These are phyloP conservation scores for Pterois miles DNA, from an alignment of 2,797 vertebrate species.

Conservation along the genomic window DNA sequence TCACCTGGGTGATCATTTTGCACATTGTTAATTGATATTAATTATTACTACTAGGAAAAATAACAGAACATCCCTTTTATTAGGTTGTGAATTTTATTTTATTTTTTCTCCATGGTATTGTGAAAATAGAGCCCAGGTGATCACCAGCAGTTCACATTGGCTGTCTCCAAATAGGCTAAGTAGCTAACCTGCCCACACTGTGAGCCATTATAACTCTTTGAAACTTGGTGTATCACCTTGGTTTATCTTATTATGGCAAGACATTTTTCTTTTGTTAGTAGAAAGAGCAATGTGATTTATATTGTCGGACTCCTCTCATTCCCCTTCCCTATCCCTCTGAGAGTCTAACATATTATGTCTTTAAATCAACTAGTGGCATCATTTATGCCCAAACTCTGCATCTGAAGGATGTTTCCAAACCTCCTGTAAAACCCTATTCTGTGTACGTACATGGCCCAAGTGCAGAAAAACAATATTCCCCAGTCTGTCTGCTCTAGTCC, in stretches of 20 bases:
- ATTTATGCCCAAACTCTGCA: conserved; percentile 11
- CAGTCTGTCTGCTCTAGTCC: conserved; percentile 12
- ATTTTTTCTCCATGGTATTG: neutral
- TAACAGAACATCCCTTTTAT: neutral
- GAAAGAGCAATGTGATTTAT: neutral
- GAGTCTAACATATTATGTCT: conserved; percentile 26
- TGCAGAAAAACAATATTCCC: conserved; percentile 26
- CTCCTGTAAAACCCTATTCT: neutral
- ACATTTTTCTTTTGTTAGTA: neutral
- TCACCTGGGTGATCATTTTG: neutral
- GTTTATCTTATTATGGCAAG: neutral
- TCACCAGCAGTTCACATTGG: conserved; percentile 6
- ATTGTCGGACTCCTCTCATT: neutral
- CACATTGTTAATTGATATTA: neutral
- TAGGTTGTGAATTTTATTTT: neutral
- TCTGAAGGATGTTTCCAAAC: neutral
- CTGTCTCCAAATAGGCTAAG: neutral
- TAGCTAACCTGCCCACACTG: neutral
- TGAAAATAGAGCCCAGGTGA: neutral
- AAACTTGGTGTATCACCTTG: neutral
- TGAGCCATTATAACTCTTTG: conserved; percentile 1
- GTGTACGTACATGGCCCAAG: neutral
- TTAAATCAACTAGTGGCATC: conserved; percentile 35
- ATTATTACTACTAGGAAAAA: neutral
- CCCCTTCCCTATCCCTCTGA: neutral